Percentiles rank a stretch among this genome's conserved stretches.
Evolutionary conservation across 2,113 vertebrate genomes (phyloP).

Genomic region (Pelobates fuscus): DNA sequence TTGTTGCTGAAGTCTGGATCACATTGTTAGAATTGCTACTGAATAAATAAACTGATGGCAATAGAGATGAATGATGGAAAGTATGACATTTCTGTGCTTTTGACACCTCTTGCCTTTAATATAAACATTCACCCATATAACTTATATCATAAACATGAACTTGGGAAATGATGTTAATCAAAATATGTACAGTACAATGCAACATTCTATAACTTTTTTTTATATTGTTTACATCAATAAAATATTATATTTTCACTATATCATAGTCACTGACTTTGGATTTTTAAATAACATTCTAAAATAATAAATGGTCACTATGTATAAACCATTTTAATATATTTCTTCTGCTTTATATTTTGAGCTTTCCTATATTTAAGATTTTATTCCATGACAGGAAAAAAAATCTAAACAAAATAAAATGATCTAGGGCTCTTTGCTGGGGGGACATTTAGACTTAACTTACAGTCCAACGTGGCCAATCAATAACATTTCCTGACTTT

Average conservation of each 20-base stretch:
- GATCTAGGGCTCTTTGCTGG: too few species aligned
- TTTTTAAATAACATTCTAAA: constrained; percentile 18
- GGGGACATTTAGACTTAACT: too few species aligned
- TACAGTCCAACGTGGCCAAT: too few species aligned
- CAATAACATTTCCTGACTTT: too few species aligned
- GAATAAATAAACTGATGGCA: constrained; percentile 13
- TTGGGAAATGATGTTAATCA: constrained; percentile 29
- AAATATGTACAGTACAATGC: background rate
- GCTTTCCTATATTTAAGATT: too few species aligned
- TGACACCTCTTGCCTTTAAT: constrained; percentile 42
- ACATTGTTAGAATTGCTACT: constrained; percentile 1
- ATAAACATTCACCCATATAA: constrained; percentile 36
- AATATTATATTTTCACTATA: constrained; percentile 15
- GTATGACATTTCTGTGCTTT: constrained; percentile 30
- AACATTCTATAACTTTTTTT: too few species aligned
- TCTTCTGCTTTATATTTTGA: background rate
- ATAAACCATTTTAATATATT: constrained; percentile 8
- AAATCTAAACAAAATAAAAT: too few species aligned
- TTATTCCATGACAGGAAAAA: too few species aligned
- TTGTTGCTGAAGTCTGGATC: constrained; percentile 21
- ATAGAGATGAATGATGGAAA: constrained; percentile 7
- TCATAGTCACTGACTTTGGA: constrained; percentile 15
- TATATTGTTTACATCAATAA: too few species aligned
- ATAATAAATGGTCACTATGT: constrained; percentile 3
- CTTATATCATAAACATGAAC: constrained; percentile 20